Conservation (phyloP, 2,888 invertebrate genomes). For the Galerucella calmariensis region DNA sequence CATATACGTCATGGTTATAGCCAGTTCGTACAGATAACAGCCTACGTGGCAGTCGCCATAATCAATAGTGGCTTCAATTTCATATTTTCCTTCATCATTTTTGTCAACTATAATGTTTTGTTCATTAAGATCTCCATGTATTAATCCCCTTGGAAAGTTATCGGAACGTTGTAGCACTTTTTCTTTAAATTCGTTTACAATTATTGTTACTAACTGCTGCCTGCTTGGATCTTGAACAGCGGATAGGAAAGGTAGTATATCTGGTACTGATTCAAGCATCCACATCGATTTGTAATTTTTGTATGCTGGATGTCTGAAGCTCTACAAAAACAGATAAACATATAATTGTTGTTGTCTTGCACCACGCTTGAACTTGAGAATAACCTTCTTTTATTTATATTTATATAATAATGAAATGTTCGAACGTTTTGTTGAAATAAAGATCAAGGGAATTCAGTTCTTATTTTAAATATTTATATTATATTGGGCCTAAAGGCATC, state of each 20-base stretch:
- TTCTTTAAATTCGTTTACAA: slow-evolving; percentile 73
- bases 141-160: slow-evolving; percentile 75
- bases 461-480: too few relatives aligned
- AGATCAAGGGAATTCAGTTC: too few relatives aligned
- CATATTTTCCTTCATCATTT: slow-evolving; percentile 66
- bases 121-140: slow-evolving; percentile 94
- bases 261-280: slow-evolving; percentile 78
- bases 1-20: slow-evolving; percentile 84
- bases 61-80: slow-evolving; percentile 81
- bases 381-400: too few relatives aligned
- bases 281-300: slow-evolving; percentile 77
- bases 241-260: slow-evolving; percentile 76
- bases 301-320: slow-evolving; percentile 79
- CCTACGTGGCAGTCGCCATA: slow-evolving; percentile 85
- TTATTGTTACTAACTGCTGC: slow-evolving; percentile 69
- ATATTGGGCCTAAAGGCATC: neutral
- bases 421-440: neutral
- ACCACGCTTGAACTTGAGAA: too few relatives aligned
- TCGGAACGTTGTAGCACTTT: slow-evolving; percentile 71
- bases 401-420: neutral
- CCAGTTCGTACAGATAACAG: slow-evolving; percentile 84
- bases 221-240: slow-evolving; percentile 74
- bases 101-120: slow-evolving; percentile 77
- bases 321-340: slow-evolving; percentile 63
- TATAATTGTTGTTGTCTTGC: too few relatives aligned